phyloP scores from a whole-genome alignment of 2,888 invertebrate genomes.

The Schrankia costaestrigalis region DNA sequence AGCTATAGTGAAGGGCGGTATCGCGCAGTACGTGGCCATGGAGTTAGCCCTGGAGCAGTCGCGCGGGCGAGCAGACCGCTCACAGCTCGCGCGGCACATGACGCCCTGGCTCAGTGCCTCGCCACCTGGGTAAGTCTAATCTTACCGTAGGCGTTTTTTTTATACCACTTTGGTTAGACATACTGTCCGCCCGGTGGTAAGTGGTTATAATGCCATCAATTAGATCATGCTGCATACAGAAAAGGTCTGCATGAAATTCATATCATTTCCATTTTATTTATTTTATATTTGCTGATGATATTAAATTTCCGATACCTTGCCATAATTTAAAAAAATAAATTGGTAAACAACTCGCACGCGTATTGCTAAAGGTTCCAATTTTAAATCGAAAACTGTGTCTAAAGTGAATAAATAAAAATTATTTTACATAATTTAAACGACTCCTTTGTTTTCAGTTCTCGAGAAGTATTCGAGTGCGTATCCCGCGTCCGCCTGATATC shows the following conservation, averaged over 20 bases:
- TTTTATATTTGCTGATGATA: no score
- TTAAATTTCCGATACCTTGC: no score
- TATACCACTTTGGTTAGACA: no score
- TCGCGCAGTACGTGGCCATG: constrained; percentile 95
- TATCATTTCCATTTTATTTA: no score
- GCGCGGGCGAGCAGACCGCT: constrained; percentile 82
- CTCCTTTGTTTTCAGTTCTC: constrained; percentile 77
- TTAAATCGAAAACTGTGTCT: no score
- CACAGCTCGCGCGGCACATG: constrained; percentile 47
- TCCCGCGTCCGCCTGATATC: constrained; percentile 96
- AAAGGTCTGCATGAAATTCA: no score
- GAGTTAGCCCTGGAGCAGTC: constrained; percentile 95
- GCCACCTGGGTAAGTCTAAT: constrained; percentile 47
- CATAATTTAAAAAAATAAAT: no score
- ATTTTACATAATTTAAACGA: background rate
- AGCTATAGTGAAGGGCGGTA: constrained; percentile 96
- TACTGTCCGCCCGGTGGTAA: no score
- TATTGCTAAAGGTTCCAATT: no score
- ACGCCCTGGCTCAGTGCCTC: constrained; percentile 90
- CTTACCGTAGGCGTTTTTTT: background rate
- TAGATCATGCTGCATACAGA: no score
- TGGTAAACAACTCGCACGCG: no score
- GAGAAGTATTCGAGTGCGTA: constrained; percentile 97
- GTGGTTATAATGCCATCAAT: no score
- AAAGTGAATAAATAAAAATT: background rate